These are phyloP conservation scores for Neomonachus schauinslandi DNA, from an alignment of 2,113 vertebrate genomes.

Conservation along the genomic window DNA sequence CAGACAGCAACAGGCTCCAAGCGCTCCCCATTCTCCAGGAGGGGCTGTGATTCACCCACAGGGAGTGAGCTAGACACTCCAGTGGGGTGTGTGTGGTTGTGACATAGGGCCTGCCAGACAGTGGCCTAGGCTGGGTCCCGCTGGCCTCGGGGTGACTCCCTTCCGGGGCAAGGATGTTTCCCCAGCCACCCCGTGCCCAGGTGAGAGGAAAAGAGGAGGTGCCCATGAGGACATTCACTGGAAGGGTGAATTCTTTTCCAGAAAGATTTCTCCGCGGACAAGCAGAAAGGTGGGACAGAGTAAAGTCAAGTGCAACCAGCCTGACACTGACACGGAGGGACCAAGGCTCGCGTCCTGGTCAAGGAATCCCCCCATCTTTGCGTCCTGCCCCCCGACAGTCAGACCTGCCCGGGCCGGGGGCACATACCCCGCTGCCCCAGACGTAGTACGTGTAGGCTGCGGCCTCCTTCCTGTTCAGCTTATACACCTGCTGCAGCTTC, in stretches of 20 bases:
- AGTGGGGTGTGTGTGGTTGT: not conserved
- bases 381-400: fast-evolving
- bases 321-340: not conserved
- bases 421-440: slow-evolving; percentile 95
- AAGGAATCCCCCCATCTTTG: not conserved
- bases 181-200: fast-evolving
- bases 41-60: not conserved
- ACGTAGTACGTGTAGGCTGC: slow-evolving; percentile 94
- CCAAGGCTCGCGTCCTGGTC: not conserved
- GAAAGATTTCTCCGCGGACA: not conserved
- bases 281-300: not conserved
- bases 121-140: not conserved
- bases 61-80: not conserved
- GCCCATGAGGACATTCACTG: too few species aligned
- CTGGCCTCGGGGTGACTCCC: not conserved
- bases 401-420: not conserved
- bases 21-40: not conserved
- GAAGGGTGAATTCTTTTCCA: not conserved
- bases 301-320: too few species aligned
- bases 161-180: not conserved
- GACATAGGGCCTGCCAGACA: not conserved
- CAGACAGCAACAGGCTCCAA: not conserved
- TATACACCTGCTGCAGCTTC: slow-evolving; percentile 92
- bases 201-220: not conserved
- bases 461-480: slow-evolving; percentile 94